Conservation (phyloP, 2,797 vertebrate species). For the Vultur gryphus region DNA sequence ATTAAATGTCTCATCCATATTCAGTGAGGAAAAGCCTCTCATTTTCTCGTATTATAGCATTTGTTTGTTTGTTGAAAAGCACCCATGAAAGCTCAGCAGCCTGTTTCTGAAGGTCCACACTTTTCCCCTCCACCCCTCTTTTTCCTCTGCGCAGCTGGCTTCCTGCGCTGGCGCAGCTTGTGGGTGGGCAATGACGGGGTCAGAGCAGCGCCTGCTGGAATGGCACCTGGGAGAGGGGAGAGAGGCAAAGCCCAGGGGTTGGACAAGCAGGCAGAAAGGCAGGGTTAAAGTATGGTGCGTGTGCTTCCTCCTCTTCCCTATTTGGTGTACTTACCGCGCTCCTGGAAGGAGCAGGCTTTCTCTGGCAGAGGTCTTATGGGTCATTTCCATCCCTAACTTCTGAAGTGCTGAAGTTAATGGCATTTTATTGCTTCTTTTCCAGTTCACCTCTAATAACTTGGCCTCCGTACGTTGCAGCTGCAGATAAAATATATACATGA, state of each 20-base stretch:
- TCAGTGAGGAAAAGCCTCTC: neutral
- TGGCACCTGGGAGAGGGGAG: neutral
- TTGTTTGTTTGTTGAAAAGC: neutral
- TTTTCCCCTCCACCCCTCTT: neutral
- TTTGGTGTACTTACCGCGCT: neutral
- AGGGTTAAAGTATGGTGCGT: neutral
- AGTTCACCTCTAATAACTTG: slow-evolving; percentile 4
- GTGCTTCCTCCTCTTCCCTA: neutral
- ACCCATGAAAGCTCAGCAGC: neutral
- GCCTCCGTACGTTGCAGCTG: neutral
- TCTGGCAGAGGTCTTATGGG: neutral
- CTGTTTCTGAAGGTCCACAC: neutral
- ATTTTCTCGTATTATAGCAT: neutral
- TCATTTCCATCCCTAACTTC: neutral
- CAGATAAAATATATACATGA: neutral
- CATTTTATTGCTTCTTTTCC: slow-evolving; percentile 56
- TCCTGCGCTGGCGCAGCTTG: neutral
- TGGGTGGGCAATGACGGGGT: neutral
- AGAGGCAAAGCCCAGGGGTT: neutral
- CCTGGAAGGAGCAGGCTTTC: neutral
- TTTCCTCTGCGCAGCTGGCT: neutral
- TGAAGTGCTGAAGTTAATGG: neutral
- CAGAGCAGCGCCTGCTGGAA: neutral
- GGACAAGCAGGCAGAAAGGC: neutral
- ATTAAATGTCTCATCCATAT: neutral